Percentiles rank a stretch among this genome's conserved stretches.
These are phyloP conservation scores for Ceyx melanurus DNA, from an alignment of 2,113 vertebrate species.

Conservation along the genomic window DNA sequence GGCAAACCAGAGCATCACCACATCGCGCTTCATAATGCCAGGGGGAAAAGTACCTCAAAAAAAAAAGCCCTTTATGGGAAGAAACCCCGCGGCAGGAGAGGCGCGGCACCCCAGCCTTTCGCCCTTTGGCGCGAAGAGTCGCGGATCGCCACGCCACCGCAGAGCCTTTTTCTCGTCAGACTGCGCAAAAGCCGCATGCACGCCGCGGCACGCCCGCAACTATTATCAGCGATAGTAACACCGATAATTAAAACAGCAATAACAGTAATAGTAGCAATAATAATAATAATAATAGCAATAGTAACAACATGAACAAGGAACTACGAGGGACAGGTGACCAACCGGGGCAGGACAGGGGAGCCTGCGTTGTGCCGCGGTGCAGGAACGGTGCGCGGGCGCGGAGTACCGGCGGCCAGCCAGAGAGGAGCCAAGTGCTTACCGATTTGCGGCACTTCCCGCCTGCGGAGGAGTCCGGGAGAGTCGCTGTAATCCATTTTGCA, in stretches of 20 bases:
- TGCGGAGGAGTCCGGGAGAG: constrained; percentile 29
- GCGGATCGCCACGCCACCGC: not conserved
- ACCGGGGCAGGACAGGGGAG: not conserved
- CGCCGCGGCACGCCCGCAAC: not conserved
- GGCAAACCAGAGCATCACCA: not conserved
- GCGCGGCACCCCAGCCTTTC: not conserved
- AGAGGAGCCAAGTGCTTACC: constrained; percentile 66
- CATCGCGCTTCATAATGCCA: not conserved
- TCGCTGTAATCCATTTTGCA: constrained; percentile 75
- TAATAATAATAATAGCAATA: not conserved
- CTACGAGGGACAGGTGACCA: not conserved
- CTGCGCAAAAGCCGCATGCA: not conserved
- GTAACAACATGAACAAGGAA: not conserved
- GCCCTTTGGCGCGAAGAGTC: not conserved
- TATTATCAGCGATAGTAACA: not conserved
- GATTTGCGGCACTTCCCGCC: constrained; percentile 16
- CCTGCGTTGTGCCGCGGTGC: not conserved
- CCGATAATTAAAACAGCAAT: not conserved
- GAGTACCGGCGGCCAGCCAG: not conserved
- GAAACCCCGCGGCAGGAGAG: not conserved
- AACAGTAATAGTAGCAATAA: not conserved
- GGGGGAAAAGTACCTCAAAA: not conserved
- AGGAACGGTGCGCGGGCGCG: not conserved
- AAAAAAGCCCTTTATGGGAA: not conserved
- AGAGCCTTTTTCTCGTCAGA: not conserved